Conservation (phyloP, 2,888 invertebrate species). For the Hypolimnas misippus region DNA sequence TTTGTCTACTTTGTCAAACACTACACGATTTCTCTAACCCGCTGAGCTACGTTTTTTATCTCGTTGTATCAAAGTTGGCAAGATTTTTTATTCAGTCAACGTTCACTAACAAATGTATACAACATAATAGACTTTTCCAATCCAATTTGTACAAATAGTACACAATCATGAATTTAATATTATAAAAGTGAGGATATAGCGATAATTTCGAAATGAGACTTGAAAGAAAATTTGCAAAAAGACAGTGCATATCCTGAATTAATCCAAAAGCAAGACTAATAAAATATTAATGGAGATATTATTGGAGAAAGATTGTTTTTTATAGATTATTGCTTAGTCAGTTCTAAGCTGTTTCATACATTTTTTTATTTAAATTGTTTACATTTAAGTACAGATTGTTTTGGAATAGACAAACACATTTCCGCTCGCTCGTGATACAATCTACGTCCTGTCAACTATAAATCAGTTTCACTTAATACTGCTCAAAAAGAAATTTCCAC, state of each 20-base stretch:
- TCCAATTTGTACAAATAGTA: background rate
- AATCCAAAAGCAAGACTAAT: too few relatives aligned
- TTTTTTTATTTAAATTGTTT: too few relatives aligned
- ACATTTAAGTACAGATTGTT: background rate
- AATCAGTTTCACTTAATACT: slow-evolving; percentile 64
- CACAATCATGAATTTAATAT: background rate
- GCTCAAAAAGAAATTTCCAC: slow-evolving; percentile 54
- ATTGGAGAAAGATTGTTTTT: too few relatives aligned
- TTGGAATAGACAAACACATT: background rate
- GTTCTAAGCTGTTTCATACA: too few relatives aligned
- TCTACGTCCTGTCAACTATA: slow-evolving; percentile 38
- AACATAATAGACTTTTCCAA: background rate
- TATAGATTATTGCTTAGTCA: too few relatives aligned
- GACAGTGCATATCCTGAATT: too few relatives aligned
- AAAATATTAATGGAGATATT: too few relatives aligned
- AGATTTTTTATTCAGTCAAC: slow-evolving; percentile 38
- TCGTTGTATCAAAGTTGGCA: slow-evolving; percentile 41
- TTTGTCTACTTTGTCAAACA: background rate
- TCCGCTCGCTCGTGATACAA: slow-evolving; percentile 10
- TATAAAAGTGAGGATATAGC: background rate
- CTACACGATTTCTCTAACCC: background rate
- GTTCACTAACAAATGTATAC: slow-evolving; percentile 29
- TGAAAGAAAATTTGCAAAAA: background rate
- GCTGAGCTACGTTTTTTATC: slow-evolving; percentile 17
- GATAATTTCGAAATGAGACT: background rate